Conservation (phyloP, 2,113 vertebrate species). For the Oreochromis niloticus region DNA sequence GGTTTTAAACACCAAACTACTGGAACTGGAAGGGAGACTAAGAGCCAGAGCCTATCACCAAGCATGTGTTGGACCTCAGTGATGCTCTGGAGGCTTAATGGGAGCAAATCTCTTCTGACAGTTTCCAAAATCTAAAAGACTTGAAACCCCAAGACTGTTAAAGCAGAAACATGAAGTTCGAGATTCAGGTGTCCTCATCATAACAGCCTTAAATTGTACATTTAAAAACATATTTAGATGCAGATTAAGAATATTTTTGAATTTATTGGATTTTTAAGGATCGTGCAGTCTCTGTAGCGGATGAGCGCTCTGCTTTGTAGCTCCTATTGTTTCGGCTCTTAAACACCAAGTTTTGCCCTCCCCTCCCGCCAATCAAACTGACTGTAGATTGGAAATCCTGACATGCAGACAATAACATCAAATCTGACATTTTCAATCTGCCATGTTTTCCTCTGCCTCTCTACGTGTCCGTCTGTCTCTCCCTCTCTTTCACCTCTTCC, state of each 20-base stretch:
- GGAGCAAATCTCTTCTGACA: neutral
- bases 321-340: constrained; percentile 1
- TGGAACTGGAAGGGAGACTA: neutral
- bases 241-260: neutral
- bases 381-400: constrained; percentile 27
- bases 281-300: neutral
- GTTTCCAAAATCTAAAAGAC: neutral
- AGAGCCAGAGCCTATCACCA: neutral
- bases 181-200: neutral
- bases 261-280: neutral
- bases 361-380: constrained; percentile 31
- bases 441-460: neutral
- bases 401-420: constrained; percentile 44
- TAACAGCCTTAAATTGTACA: neutral
- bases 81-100: neutral
- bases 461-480: constrained; percentile 2
- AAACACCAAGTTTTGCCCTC: neutral
- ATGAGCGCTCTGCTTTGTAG: neutral
- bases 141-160: neutral
- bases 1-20: neutral
- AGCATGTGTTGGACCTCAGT: neutral
- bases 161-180: neutral
- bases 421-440: constrained; percentile 48
- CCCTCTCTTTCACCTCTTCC: neutral
- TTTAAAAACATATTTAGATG: neutral